Percentiles rank a stretch among this genome's conserved stretches.
These are phyloP conservation scores for Oenanthe oenanthe DNA, from an alignment of 2,113 vertebrate genomes.

Conservation along the genomic window DNA sequence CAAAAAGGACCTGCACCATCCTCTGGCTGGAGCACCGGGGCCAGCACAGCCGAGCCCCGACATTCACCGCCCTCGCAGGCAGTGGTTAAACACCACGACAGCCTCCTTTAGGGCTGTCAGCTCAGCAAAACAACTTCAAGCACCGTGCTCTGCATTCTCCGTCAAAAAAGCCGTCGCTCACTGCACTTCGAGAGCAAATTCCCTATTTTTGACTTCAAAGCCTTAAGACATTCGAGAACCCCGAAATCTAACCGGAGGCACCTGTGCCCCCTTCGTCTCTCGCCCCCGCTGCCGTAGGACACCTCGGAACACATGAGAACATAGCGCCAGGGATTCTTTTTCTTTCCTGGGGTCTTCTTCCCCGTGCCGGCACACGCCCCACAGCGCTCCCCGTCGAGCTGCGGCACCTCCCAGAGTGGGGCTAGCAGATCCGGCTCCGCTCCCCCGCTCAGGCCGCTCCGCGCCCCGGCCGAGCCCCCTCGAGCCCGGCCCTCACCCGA, in stretches of 20 bases:
- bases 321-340: accelerated
- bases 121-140: accelerated
- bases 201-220: accelerated
- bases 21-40: accelerated
- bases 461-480: not conserved
- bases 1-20: accelerated
- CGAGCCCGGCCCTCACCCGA: no score
- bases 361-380: not conserved
- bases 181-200: accelerated
- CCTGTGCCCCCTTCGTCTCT: accelerated
- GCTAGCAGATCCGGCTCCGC: not conserved
- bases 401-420: not conserved
- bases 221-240: accelerated
- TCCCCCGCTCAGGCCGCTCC: not conserved
- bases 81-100: accelerated
- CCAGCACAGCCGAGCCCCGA: not conserved
- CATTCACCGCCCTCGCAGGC: not conserved
- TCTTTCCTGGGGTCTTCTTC: not conserved
- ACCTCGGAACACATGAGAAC: accelerated
- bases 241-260: not conserved
- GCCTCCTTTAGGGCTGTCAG: accelerated
- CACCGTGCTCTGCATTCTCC: accelerated
- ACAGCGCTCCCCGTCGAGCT: not conserved
- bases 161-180: accelerated
- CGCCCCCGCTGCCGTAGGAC: not conserved